These are phyloP conservation scores for Drosophila virilis DNA, from an alignment of 1,140 invertebrate genomes.

Conservation along the genomic window DNA sequence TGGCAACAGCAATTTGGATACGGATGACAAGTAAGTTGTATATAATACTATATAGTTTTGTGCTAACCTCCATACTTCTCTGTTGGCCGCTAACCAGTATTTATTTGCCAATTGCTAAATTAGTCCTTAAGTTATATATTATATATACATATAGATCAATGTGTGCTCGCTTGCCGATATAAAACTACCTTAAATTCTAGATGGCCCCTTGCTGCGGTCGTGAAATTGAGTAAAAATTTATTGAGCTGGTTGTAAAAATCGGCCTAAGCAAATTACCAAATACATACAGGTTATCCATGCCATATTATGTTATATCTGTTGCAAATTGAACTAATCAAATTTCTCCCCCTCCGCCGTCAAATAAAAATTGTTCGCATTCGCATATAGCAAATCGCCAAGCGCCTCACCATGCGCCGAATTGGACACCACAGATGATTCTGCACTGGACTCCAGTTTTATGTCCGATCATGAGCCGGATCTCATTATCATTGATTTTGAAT, in stretches of 20 bases:
- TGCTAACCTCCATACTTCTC: conserved; percentile 40
- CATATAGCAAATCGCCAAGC: conserved; percentile 47
- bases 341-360: neutral
- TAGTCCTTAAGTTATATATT: conserved; percentile 33
- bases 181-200: conserved; percentile 72
- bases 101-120: conserved; percentile 50
- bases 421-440: conserved; percentile 72
- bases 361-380: neutral
- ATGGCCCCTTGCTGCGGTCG: conserved; percentile 64
- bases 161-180: conserved; percentile 49
- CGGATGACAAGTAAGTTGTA: conserved; percentile 61
- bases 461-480: conserved; percentile 86
- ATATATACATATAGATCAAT: conserved; percentile 27
- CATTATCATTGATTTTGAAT: conserved; percentile 96
- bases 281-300: conserved; percentile 65
- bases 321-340: conserved; percentile 18
- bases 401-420: conserved; percentile 56
- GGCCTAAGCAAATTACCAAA: conserved; percentile 53
- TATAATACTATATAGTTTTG: neutral
- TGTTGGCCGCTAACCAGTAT: conserved; percentile 56
- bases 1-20: conserved; percentile 68
- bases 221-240: conserved; percentile 58
- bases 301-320: conserved; percentile 2
- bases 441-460: conserved; percentile 65
- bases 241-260: conserved; percentile 44